phyloP scores from a whole-genome alignment of 2,113 vertebrate species.

The Tringa solitaria region DNA sequence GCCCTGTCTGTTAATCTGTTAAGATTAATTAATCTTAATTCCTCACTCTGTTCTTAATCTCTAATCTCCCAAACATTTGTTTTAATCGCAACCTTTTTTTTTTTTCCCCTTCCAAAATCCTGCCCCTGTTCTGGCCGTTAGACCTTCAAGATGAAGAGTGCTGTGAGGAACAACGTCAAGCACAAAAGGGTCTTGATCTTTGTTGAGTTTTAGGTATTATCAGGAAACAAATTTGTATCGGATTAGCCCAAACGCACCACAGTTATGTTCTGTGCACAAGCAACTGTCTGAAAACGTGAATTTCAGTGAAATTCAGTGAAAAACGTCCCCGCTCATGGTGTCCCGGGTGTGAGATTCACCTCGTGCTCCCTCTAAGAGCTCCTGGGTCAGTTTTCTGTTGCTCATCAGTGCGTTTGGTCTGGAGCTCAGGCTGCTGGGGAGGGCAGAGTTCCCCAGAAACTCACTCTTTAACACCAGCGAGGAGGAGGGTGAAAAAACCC shows the following conservation, averaged over 20 bases:
- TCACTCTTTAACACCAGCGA: background rate
- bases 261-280: background rate
- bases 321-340: accelerated
- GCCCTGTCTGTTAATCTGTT: accelerated
- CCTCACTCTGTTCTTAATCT: too few species aligned
- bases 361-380: background rate
- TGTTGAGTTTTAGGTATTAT: background rate
- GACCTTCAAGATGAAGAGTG: too few species aligned
- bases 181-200: background rate
- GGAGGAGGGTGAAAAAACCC: background rate
- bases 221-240: background rate
- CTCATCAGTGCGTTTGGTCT: background rate
- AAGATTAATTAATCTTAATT: too few species aligned
- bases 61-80: too few species aligned
- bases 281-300: background rate
- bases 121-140: accelerated
- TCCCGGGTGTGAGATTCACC: too few species aligned
- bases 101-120: too few species aligned
- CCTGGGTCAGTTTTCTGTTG: background rate
- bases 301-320: too few species aligned
- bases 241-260: accelerated
- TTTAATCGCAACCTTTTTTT: background rate
- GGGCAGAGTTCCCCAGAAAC: background rate
- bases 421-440: background rate
- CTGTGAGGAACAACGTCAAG: accelerated